Evolutionary conservation across 2,113 vertebrate species (phyloP).

Genomic region (Willisornis vidua): DNA sequence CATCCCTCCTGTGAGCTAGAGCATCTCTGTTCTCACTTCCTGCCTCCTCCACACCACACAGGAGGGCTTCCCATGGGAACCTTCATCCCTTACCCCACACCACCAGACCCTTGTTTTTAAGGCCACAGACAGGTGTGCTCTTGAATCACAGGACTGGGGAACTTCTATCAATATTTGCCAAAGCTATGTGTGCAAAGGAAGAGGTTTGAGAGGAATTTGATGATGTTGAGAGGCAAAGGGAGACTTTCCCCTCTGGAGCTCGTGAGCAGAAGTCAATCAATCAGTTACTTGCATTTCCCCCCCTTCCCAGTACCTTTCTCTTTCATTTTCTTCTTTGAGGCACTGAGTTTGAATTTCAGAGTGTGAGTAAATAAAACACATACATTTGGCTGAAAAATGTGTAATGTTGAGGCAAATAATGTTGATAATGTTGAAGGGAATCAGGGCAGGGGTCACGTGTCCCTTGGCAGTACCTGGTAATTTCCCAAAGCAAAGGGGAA

Average conservation of each 20-base stretch:
- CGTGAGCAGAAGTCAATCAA: background rate
- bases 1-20: background rate
- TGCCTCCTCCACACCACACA: background rate
- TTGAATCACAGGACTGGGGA: background rate
- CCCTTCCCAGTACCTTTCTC: background rate
- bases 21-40: background rate
- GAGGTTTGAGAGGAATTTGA: background rate
- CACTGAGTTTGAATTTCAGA: background rate
- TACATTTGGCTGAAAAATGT: background rate
- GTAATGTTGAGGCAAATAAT: background rate
- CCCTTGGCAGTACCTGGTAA: background rate
- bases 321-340: background rate
- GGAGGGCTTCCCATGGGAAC: background rate
- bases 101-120: background rate
- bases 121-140: background rate
- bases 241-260: background rate
- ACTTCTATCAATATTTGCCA: background rate
- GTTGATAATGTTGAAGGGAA: background rate
- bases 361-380: background rate
- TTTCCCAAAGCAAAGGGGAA: background rate
- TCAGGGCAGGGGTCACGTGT: rapidly evolving
- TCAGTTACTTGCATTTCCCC: background rate
- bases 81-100: background rate
- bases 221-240: constrained; percentile 23
- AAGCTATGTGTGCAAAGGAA: background rate